Evolutionary conservation across 2,888 invertebrate genomes (phyloP), one percentile per base, ranked within the genome.

Genomic region (Ophonus ardosiacus): DNA sequence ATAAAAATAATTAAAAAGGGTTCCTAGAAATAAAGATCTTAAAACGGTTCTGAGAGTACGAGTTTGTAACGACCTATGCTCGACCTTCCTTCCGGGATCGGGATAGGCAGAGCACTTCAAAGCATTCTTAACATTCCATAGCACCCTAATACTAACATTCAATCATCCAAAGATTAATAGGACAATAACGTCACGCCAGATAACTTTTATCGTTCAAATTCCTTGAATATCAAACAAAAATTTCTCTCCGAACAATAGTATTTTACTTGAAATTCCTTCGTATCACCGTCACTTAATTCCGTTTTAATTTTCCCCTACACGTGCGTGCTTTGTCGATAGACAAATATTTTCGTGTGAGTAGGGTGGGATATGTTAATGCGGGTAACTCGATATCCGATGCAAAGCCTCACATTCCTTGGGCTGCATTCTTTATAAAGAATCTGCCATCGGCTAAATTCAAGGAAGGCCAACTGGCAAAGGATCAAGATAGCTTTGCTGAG

Each of bases 401-500:
- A 80, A 80, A 80, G 80, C 40, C 59, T 13, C 10, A 61, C 61
- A 81, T 81, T 81, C 63, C 65, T 6, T 13, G 38, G 61, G 24
- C 79, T 81, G 81, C 81, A 81, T 81, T 81, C 81, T 81, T 81
- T 81, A 43, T 40, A 81, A 81, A 81, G 81, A 81, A 63, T 81
- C 81, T 65, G 81, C 81, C 65, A 81, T 65, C 59, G 61, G 81
- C 15, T 81, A 43, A 81, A 81, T 81, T 81, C 81, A 81, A 65
- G 81, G 81, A 65, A 81, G 65, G 81, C 81, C 81, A 63, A 81
- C 63, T 81, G 81, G 81, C 81, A 63, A 63, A 80, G 61, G 13
- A 80, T 80, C 80, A 80, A 80, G 63, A 80, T 80, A 63, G 40
- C 24, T 78, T 15, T 13, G 63, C 63, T 21, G 24, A 68, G 68